These are phyloP conservation scores for Dynastes hyllus DNA, from an alignment of 2,888 invertebrate genomes.

Conservation along the genomic window DNA sequence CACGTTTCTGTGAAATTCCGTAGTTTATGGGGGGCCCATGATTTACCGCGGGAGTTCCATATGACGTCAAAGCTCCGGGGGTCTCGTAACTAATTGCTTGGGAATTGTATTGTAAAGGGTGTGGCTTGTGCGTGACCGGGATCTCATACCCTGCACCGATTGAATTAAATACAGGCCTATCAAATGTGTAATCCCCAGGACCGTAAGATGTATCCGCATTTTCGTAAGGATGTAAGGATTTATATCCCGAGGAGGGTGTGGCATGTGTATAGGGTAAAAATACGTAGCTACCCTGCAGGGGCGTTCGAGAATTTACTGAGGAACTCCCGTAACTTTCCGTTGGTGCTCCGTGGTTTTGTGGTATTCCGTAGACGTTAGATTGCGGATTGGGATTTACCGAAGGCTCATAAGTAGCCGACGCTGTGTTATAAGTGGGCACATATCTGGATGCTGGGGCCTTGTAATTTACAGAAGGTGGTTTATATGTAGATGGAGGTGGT, in stretches of 20 bases:
- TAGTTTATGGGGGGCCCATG: conserved; percentile 46
- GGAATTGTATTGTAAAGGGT: conserved; percentile 60
- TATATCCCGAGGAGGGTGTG: neutral
- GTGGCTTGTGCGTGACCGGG: conserved; percentile 57
- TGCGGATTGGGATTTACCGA: neutral
- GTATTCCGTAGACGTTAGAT: neutral
- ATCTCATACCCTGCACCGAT: conserved; percentile 57
- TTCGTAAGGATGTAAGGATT: conserved; percentile 37
- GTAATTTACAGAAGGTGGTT: too few relatives aligned
- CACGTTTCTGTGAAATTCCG: conserved; percentile 29
- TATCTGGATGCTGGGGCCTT: too few relatives aligned
- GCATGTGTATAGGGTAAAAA: too few relatives aligned
- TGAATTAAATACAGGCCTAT: neutral
- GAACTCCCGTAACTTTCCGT: neutral
- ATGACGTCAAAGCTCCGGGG: conserved; percentile 64
- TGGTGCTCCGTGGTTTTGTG: neutral
- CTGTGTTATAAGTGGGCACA: too few relatives aligned
- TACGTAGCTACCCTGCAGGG: neutral
- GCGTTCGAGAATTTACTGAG: conserved; percentile 26
- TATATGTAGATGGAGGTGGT: too few relatives aligned
- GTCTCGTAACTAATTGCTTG: conserved; percentile 63
- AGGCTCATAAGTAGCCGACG: neutral
- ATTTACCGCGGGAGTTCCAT: conserved; percentile 61
- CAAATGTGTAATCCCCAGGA: neutral
- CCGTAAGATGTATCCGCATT: conserved; percentile 42